Base-by-base conservation (phyloP, 2,113 vertebrate species). In the Mixornis gularis region DNA sequence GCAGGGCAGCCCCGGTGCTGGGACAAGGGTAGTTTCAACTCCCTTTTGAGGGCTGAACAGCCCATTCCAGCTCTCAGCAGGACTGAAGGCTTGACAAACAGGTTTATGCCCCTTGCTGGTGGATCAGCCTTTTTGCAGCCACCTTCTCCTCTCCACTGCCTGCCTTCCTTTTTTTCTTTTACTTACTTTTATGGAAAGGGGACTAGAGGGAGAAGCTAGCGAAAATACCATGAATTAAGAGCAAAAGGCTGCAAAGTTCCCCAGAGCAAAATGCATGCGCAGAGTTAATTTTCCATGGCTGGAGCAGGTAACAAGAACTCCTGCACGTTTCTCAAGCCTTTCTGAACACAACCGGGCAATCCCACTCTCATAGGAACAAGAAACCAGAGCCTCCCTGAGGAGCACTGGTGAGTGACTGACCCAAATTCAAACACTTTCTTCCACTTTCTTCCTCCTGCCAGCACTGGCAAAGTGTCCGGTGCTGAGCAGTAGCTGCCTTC, bases 271-370 rank as follows among this genome's bases (percentile, higher is more conserved):
- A 69, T 70, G 71, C 63, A 85, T 9, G 79, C 3, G 0, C 68
- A 80, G 80, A 93, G 94, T 93, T 94, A 95, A 94, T 96, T 96
- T 96, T 95, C 96, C 91, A 55, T 62, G 60, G 89, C 87, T 73
- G 68, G n/a, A 89, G 87, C 92, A 95, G 96, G 91, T 94, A 95
- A 92, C 79, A 32, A 76, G 84, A 93, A 74, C 84, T 79, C 81
- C 46, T 13, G 20, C 87, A 85, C 3, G 1, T 84, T 93, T 77
- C 13, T 16, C 44, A 90, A 80, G 88, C 71, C 62, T 30, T 85
- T 79, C 79, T 72, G 92, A 95, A 91, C 48, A 25, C 11, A 93
- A 90, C 53, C 0, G 0, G 90, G 80, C 10, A 4, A 93, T 87
- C 77, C 62, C 25, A 48, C 72, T 84, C 90, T 79, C 11, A 0